Base-by-base conservation (phyloP, 2,113 vertebrate species). In the Gasterosteus aculeatus region DNA sequence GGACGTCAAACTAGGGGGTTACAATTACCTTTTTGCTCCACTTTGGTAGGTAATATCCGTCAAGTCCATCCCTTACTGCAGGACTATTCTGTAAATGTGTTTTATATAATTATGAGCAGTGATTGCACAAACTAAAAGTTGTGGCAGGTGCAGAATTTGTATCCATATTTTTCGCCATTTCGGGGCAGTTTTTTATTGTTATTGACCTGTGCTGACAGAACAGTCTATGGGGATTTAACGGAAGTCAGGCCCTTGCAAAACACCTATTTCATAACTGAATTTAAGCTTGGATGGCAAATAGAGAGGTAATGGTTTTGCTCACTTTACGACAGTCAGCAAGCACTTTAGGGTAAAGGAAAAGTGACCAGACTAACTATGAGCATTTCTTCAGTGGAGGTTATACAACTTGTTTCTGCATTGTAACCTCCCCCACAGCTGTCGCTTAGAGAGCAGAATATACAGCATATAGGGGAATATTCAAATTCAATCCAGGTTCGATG, bases 161-260 rank as follows among this genome's bases (percentile, higher is more conserved):
- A 2, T 10, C 33, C 9, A 60, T 33, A n/a, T n/a, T 11, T 54
- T 12, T 4, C 1, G 22, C n/a, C 22, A 54, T 51, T 51, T 51
- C 2, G 1, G 18, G 49, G 7, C 19, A n/a, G 18, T 51, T 51
- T 51, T 38, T 60, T 66, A 35, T 3, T 26, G 14, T 35, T 47
- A 19, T 70, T 35, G 26, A 14, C 16, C 53, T 9, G 6, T 60
- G 51, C 8, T 72, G 69, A 72, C 31, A 60, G 44, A 66, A 26
- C n/a, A 54, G 15, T 53, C 12, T 53, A 56, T 19, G n/a, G 29
- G 15, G 5, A 18, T 12, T 19, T 42, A 9, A 12, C 0, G 10
- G 33, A 7, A 31, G 22, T 14, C 14, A 29, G 15, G 3, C 7
- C 33, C 49, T 41, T 35, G n/a, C 4, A 41, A 19, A 39, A 22